A percentile compares a stretch with the other conserved stretches of the same genome.
Conservation (phyloP, 2,113 vertebrate genomes). For the Amphiprion ocellaris region DNA sequence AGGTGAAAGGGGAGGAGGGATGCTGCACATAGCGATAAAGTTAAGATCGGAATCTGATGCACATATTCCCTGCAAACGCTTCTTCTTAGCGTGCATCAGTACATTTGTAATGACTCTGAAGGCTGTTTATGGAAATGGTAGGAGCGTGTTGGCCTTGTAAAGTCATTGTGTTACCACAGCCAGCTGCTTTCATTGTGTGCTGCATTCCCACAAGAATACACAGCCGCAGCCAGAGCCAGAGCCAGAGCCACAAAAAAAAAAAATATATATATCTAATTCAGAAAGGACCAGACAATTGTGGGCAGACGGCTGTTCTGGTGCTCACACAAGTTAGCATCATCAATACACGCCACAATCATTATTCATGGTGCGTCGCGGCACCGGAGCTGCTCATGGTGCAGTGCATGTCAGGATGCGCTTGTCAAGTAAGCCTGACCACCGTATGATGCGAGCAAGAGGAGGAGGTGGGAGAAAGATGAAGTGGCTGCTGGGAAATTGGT, state of each 20-base stretch:
- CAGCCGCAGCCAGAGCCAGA: not conserved
- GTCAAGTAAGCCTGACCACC: conserved; percentile 65
- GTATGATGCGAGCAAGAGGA: conserved; percentile 43
- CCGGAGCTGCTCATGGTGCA: conserved; percentile 63
- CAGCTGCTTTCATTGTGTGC: conserved; percentile 32
- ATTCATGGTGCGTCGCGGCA: conserved; percentile 64
- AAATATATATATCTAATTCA: fast-evolving
- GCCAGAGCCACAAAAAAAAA: not conserved
- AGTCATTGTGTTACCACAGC: conserved; percentile 5
- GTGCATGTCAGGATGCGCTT: conserved; percentile 63
- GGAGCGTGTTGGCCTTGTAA: conserved; percentile 1
- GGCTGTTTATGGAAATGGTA: not conserved
- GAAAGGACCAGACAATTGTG: conserved; percentile 11
- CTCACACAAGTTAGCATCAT: conserved; percentile 53
- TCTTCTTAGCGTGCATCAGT: conserved; percentile 22
- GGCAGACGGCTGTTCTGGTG: conserved; percentile 23
- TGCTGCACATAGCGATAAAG: conserved; percentile 38
- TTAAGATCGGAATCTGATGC: conserved; percentile 46
- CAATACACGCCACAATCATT: conserved; percentile 64
- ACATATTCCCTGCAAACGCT: conserved; percentile 15
- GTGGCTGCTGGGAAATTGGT: conserved; percentile 62
- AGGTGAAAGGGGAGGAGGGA: conserved; percentile 26
- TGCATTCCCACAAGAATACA: conserved; percentile 8
- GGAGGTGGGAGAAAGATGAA: conserved; percentile 38
- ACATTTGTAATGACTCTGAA: conserved; percentile 17